A percentile compares a stretch with the other conserved stretches of the same genome.
These are phyloP conservation scores for Coenonympha arcania DNA, from an alignment of 2,888 invertebrate species.

Conservation along the genomic window DNA sequence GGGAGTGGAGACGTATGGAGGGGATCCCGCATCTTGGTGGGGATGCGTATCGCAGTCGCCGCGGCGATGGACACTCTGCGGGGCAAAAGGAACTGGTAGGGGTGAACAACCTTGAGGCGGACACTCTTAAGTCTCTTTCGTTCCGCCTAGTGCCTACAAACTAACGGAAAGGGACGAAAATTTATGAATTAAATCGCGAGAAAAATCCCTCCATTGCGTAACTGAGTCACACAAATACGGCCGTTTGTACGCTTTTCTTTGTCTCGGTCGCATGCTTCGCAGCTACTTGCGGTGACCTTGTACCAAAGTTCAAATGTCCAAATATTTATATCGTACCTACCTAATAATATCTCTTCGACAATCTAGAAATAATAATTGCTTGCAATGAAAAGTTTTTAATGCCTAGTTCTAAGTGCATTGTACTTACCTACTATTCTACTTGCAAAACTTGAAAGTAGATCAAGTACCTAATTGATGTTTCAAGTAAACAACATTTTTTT, in stretches of 20 bases:
- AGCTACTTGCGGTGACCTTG: constrained; percentile 22
- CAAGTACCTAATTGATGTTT: too few relatives aligned
- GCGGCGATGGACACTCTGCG: constrained; percentile 56
- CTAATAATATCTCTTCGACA: constrained; percentile 12
- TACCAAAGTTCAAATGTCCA: constrained; percentile 21
- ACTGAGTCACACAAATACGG: constrained; percentile 39
- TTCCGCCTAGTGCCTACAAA: constrained; percentile 53
- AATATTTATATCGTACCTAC: too few relatives aligned
- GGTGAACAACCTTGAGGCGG: constrained; percentile 69
- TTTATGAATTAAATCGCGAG: constrained; percentile 35
- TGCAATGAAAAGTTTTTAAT: too few relatives aligned
- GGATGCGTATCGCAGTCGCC: constrained; percentile 65
- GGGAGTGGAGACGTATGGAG: constrained; percentile 71
- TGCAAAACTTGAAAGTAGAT: too few relatives aligned
- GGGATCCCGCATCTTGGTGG: constrained; percentile 72
- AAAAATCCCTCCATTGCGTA: constrained; percentile 51
- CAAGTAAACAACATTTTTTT: too few relatives aligned
- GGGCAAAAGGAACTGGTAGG: constrained; percentile 66
- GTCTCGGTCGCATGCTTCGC: constrained; percentile 33
- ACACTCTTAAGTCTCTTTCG: too few relatives aligned
- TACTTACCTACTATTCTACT: too few relatives aligned
- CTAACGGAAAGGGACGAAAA: constrained; percentile 38
- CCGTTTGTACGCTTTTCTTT: constrained; percentile 50
- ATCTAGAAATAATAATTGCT: constrained; percentile 15
- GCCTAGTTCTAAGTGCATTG: too few relatives aligned